phyloP scores from a whole-genome alignment of 1,140 invertebrate genomes.

The Monomorium pharaonis region DNA sequence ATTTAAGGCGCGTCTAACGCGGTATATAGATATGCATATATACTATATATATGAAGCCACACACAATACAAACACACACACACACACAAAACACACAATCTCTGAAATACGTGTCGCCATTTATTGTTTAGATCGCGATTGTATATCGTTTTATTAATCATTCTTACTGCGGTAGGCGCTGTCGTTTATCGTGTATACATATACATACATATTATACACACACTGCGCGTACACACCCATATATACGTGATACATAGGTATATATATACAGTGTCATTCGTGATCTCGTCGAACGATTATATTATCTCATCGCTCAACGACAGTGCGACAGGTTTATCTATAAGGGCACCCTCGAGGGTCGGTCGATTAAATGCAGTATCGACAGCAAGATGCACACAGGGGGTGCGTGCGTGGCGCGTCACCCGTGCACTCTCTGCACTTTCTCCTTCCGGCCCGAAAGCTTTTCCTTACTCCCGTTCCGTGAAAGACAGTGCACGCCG shows the following conservation, averaged over 20 bases:
- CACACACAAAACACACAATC: conserved; percentile 32
- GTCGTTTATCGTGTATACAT: conserved; percentile 70
- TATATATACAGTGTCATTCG: conserved; percentile 39
- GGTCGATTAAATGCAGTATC: conserved; percentile 60
- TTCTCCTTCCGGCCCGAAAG: conserved; percentile 52
- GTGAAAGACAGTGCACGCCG: conserved; percentile 51
- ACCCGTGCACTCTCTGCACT: conserved; percentile 45
- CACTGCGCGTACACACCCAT: conserved; percentile 63
- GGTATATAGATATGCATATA: conserved; percentile 71
- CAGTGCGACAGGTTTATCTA: conserved; percentile 56
- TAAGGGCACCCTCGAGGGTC: conserved; percentile 18
- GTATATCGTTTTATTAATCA: conserved; percentile 67
- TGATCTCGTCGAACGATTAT: conserved; percentile 70
- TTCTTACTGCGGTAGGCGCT: conserved; percentile 69
- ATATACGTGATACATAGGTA: conserved; percentile 62
- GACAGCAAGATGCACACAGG: conserved; percentile 35
- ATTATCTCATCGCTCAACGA: conserved; percentile 62
- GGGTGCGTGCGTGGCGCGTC: conserved; percentile 34
- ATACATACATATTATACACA: conserved; percentile 51
- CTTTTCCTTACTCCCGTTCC: conserved; percentile 63
- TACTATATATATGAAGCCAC: conserved; percentile 48
- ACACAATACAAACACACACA: not conserved
- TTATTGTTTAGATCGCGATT: conserved; percentile 72
- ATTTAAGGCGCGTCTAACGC: conserved; percentile 71
- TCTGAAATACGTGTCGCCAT: conserved; percentile 71